Base-by-base conservation (phyloP, 1,140 invertebrate species). In the Zaprionus ornatus region DNA sequence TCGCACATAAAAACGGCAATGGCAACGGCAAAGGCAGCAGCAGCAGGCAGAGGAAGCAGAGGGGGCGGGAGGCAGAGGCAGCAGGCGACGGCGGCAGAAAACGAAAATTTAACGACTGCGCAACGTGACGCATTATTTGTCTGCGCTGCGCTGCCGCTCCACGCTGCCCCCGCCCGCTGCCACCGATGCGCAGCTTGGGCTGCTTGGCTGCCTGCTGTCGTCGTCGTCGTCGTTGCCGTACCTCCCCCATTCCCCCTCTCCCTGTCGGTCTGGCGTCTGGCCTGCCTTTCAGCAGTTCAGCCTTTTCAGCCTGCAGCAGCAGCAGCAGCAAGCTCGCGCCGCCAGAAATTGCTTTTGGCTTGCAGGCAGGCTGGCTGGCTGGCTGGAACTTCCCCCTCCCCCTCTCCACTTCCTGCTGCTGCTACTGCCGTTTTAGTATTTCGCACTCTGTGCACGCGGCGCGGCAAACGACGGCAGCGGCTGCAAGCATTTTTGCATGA, bases 81-180 rank as follows among this genome's bases (percentile, higher is more conserved):
- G n/a, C 15, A 32, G 32, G 37, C 55, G 40, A 17, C 54, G 65
- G 83, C 78, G 74, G 84, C 81, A 50, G 83, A 87, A 87, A 87
- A 88, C 85, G 84, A 88, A 88, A 88, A 88, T 88, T 88, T 88
- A 88, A 88, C 84, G 84, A 88, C 84, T 88, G 84, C 84, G 84
- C 84, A 88, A 88, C 84, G 84, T 88, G 84, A 88, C 84, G 84
- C 84, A 88, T 88, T 88, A 88, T 88, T 88, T 88, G 84, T 90
- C 84, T 90, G 84, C 81, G 70, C 84, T 90, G 84, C 81, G 70
- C 78, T 74, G 81, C 70, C 69, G 67, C 65, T 67, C 37, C 56
- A 21, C 69, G 55, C 42, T 29, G 21, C 59, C 56, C 40, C 19
- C 52, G 25, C 29, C 29, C 59, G 23, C 59, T 29, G 66, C 29